These are phyloP conservation scores for Sinodicranocentrus sp. DNA, from an alignment of 2,888 invertebrate species.

Conservation along the genomic window DNA sequence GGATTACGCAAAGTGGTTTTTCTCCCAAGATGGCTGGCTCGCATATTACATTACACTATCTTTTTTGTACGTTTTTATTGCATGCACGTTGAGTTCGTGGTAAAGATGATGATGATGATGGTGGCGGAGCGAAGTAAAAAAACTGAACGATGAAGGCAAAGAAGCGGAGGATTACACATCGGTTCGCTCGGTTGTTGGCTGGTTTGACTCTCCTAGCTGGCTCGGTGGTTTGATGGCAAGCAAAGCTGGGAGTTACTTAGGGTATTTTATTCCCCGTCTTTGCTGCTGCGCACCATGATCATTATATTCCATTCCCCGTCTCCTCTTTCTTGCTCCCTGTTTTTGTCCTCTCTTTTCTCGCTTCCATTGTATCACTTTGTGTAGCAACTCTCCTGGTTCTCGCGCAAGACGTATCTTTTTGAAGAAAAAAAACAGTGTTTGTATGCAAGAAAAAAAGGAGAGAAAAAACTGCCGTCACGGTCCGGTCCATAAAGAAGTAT, in stretches of 20 bases:
- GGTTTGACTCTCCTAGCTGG: background rate
- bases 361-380: background rate
- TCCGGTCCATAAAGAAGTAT: conserved; percentile 43
- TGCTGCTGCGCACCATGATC: conserved; percentile 29
- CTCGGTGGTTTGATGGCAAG: conserved; percentile 48
- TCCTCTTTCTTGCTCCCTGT: background rate
- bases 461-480: conserved; percentile 50
- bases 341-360: conserved; percentile 12
- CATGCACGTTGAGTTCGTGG: conserved; percentile 2
- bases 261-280: conserved; percentile 31
- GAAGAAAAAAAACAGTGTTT: no score
- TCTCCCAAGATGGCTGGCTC: conserved; percentile 60
- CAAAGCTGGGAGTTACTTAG: conserved; percentile 52
- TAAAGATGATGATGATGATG: conserved; percentile 19
- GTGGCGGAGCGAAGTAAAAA: conserved; percentile 32
- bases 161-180: conserved; percentile 27
- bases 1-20: conserved; percentile 63
- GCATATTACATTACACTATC: conserved; percentile 19
- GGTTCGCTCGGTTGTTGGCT: conserved; percentile 48
- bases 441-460: conserved; percentile 6
- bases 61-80: conserved; percentile 29
- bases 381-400: conserved; percentile 1
- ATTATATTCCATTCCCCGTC: conserved; percentile 6
- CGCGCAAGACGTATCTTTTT: no score
- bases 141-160: conserved; percentile 8